A percentile compares a stretch with the other conserved stretches of the same genome.
Conservation (phyloP, 2,113 vertebrate species). For the Solea senegalensis region DNA sequence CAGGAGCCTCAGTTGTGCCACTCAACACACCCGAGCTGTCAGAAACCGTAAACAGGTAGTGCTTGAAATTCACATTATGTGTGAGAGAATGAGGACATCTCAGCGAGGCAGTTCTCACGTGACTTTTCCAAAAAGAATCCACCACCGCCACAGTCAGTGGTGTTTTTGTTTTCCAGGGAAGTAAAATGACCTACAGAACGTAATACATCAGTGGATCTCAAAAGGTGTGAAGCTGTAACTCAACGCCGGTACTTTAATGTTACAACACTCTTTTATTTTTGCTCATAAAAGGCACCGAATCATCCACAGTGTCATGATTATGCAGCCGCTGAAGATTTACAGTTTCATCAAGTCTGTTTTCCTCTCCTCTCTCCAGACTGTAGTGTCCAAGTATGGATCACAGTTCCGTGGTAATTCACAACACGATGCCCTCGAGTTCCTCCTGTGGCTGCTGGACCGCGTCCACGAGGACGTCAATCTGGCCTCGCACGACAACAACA, state of each 20-base stretch:
- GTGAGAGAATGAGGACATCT: not conserved
- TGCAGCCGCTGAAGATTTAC: not conserved
- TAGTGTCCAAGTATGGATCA: slow-evolving; percentile 90
- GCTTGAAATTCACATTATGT: slow-evolving; percentile 7
- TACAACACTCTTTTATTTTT: not conserved
- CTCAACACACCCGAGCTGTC: slow-evolving; percentile 4
- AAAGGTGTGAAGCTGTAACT: not conserved
- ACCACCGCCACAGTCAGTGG: too few species aligned
- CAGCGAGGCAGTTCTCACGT: too few species aligned
- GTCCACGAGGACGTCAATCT: slow-evolving; percentile 92
- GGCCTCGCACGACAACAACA: slow-evolving; percentile 75
- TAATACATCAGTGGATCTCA: not conserved
- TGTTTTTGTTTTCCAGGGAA: slow-evolving; percentile 17
- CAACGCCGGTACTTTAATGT: not conserved
- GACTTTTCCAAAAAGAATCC: too few species aligned
- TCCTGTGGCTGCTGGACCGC: slow-evolving; percentile 94
- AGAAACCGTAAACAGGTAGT: slow-evolving; percentile 25
- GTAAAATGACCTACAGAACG: not conserved
- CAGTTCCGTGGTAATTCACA: slow-evolving; percentile 95
- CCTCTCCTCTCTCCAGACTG: slow-evolving; percentile 79
- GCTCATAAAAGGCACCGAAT: not conserved
- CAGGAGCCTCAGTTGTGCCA: not conserved
- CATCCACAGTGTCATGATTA: not conserved
- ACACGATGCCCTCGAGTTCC: slow-evolving; percentile 95
- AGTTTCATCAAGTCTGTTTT: not conserved